Conservation (phyloP, 2,888 invertebrate species). For the Myopa testacea region DNA sequence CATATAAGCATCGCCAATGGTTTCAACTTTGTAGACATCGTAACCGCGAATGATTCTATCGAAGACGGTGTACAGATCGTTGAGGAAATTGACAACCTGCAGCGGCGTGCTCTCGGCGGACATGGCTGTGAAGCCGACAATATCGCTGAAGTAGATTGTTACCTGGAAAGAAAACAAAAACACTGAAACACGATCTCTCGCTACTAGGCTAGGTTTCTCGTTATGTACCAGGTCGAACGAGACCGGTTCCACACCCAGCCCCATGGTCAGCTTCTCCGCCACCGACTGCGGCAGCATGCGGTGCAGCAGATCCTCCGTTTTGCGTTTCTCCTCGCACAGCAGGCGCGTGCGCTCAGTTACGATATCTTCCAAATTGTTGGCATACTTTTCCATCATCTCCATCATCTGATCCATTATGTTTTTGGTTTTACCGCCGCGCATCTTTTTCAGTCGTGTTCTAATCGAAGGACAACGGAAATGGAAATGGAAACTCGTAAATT, state of each 20-base stretch:
- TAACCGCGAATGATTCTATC: conserved; percentile 96
- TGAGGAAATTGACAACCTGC: conserved; percentile 95
- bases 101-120: conserved; percentile 94
- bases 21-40: conserved; percentile 98
- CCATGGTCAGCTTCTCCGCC: conserved; percentile 86
- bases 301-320: conserved; percentile 91
- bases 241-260: conserved; percentile 92
- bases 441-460: conserved; percentile 80
- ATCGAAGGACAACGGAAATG: not conserved
- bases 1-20: conserved; percentile 82
- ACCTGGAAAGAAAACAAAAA: conserved; percentile 54
- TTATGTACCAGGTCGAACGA: conserved; percentile 84
- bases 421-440: conserved; percentile 86
- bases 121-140: conserved; percentile 96
- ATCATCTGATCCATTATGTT: conserved; percentile 98
- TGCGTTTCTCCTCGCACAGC: conserved; percentile 91
- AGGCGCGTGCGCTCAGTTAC: conserved; percentile 91
- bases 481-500: not conserved
- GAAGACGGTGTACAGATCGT: conserved; percentile 97
- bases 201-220: not conserved
- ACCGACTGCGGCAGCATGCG: conserved; percentile 96
- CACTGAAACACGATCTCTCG: not conserved
- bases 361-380: conserved; percentile 93
- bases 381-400: conserved; percentile 97
- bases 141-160: conserved; percentile 97